These are phyloP conservation scores for Cepaea nemoralis DNA, from an alignment of 1,140 invertebrate genomes.

Conservation along the genomic window DNA sequence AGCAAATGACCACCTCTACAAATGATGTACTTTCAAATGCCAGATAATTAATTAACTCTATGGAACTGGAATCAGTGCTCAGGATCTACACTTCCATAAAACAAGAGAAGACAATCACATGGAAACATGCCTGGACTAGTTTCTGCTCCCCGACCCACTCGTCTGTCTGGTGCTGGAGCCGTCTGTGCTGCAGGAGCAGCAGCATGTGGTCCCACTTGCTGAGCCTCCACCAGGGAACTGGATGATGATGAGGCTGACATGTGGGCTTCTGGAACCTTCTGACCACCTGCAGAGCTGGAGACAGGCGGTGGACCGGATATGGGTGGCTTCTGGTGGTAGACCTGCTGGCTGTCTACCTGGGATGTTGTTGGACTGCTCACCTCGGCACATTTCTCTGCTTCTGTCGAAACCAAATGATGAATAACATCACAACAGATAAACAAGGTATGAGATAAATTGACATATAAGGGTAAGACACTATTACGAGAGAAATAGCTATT, in stretches of 20 bases:
- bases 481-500: too few relatives aligned
- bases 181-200: background rate
- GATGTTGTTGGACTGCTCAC: background rate
- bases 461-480: too few relatives aligned
- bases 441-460: too few relatives aligned
- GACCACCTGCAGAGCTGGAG: background rate
- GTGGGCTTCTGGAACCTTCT: conserved; percentile 15
- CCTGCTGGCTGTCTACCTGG: background rate
- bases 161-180: background rate
- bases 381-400: background rate
- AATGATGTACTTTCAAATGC: too few relatives aligned
- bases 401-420: too few relatives aligned
- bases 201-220: background rate
- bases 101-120: too few relatives aligned
- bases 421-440: too few relatives aligned
- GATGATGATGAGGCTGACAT: conserved; percentile 13
- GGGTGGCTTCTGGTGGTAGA: background rate
- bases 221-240: background rate
- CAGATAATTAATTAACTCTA: too few relatives aligned
- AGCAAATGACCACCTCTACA: too few relatives aligned
- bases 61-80: too few relatives aligned
- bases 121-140: conserved; percentile 16
- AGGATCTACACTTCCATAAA: too few relatives aligned
- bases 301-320: background rate
- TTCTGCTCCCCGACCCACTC: conserved; percentile 16